Base-by-base conservation (phyloP, 2,888 invertebrate genomes). In the Cephonodes hylas region DNA sequence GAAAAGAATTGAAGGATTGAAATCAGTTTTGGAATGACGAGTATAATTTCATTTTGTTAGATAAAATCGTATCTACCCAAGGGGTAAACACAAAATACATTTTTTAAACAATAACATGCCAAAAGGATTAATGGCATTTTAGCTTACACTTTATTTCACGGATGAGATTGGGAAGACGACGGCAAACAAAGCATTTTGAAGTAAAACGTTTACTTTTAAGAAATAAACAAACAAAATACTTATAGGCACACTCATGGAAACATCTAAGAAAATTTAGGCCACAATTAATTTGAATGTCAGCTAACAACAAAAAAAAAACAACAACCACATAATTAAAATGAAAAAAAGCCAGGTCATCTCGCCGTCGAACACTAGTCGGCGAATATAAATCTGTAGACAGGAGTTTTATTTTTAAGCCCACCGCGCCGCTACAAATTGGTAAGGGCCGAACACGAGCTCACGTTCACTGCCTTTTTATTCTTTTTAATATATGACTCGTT, bases 381-480 rank as follows among this genome's bases (percentile, higher is more conserved):
- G 42, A 63, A 60, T 58, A 58, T 63, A 64, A 64, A 64, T 60
- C 58, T 60, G 59, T 62, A 38, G 46, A 59, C 60, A 56, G 22
- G 48, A 23, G 69, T 76, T 80, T 83, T 83, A 79, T 81, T 84
- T 80, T 77, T 74, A 72, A 63, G 70, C 73, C 70, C 72, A 70
- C 63, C 69, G 73, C 66, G 72, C 68, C 61, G 68, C 73, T 83
- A 88, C 88, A 88, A 88, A 88, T 88, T 88, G 84, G 83, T 84
- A 76, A 77, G 79, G 77, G 76, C 72, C 77, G 70, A 77, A 77
- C 81, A 79, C 75, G 79, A 77, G 70, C 76, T 74, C 67, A 62
- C 75, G 76, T 82, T 80, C 83, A 82, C 81, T 63, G 70, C 64
- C 42, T 65, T 65, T 72, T 73, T 74, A 48, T 61, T 66, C 69